Evolutionary conservation across 2,113 vertebrate species (phyloP), one percentile per base, ranked within the genome.

Genomic region (Syrmaticus mikado): DNA sequence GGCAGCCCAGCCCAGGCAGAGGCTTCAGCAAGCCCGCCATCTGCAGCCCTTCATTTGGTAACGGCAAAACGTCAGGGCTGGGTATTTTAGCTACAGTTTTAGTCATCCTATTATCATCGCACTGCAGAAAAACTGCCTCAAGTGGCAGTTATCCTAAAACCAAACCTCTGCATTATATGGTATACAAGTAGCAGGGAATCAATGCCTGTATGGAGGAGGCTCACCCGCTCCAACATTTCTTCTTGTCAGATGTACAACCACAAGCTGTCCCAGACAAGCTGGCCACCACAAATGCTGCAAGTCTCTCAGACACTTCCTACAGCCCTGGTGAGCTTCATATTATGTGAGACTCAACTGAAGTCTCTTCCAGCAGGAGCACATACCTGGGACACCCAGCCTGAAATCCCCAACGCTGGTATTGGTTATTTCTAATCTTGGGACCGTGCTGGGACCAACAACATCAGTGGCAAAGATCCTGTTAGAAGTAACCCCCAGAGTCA

Each of bases 91-190:
- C 50, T 95, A 71, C 75, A 40, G 80, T 96, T 96, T 97, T 77
- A 77, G 72, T 94, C 94, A 83, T 64, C 62, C 68, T 76, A 85
- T 97, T 97, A 97, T 97, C 96, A 96, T 38, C 64, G 27, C 5
- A 0, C 17, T 88, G 77, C 85, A 94, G 92, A 43, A 78, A 53
- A 93, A 94, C 94, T 89, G 86, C 72, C 66, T 92, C 9, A 43
- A 71, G 18, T 82, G 94, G 95, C 73, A 0, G 94, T 84, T 96
- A 34, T 20, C 46, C 36, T 91, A 60, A 85, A 94, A 76, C 24
- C 48, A 93, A 95, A 91, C 58, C 81, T 80, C 81, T 28, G 6
- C 1, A 8, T 78, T 93, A 24, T 13, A 67, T 2, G 17, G 92
- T 52, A 36, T 28, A 55, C 89, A 67, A 1, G 5, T 57, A 72